These are phyloP conservation scores for Drosophila mercatorum DNA, from an alignment of 2,888 invertebrate species.

Conservation along the genomic window DNA sequence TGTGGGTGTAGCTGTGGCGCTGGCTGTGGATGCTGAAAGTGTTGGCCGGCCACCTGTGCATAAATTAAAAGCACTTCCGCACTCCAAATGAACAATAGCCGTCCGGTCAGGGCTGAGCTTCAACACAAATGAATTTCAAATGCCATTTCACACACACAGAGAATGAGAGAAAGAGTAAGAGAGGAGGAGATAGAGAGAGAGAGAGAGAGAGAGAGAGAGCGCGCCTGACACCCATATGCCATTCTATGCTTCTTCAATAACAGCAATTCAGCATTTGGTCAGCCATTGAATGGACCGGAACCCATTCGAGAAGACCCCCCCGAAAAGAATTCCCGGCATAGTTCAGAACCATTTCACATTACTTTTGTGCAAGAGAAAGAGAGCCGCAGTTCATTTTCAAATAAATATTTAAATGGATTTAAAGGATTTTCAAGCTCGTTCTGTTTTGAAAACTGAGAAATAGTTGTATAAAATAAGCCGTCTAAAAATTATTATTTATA, in stretches of 20 bases:
- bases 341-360: slow-evolving; percentile 16
- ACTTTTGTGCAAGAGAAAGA: neutral
- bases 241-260: slow-evolving; percentile 8
- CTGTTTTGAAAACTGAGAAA: too few relatives aligned
- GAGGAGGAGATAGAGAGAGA: too few relatives aligned
- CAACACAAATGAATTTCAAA: slow-evolving; percentile 52
- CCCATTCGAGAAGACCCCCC: neutral
- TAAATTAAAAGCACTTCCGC: slow-evolving; percentile 66
- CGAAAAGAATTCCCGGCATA: slow-evolving; percentile 17
- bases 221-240: slow-evolving; percentile 7
- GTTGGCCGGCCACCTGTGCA: slow-evolving; percentile 62
- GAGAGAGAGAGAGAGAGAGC: neutral
- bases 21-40: slow-evolving; percentile 42
- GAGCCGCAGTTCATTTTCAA: slow-evolving; percentile 1
- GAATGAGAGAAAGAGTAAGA: neutral
- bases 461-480: too few relatives aligned
- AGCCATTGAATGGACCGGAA: slow-evolving; percentile 29
- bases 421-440: neutral
- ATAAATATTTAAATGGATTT: slow-evolving; percentile 15
- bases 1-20: neutral
- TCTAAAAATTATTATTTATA: too few relatives aligned
- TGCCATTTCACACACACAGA: slow-evolving; percentile 19
- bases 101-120: slow-evolving; percentile 21
- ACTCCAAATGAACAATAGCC: slow-evolving; percentile 59
- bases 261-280: slow-evolving; percentile 38